phyloP scores from a whole-genome alignment of 2,797 vertebrate genomes.

The Poeciliopsis paucimaculata region DNA sequence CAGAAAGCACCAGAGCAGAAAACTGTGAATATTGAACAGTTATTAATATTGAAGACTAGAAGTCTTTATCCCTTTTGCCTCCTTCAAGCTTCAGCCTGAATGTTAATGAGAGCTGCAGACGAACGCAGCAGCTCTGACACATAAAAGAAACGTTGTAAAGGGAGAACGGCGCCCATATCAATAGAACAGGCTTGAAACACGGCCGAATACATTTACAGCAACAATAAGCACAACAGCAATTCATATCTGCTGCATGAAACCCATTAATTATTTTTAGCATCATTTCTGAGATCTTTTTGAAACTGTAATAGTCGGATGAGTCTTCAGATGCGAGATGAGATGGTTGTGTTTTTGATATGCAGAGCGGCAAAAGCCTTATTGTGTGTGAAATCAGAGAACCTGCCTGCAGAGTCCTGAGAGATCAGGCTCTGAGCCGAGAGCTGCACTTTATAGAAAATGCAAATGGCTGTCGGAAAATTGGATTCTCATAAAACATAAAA shows the following conservation, averaged over 20 bases:
- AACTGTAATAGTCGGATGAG: slow-evolving; percentile 75
- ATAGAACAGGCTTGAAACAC: slow-evolving; percentile 94
- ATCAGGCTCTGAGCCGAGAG: slow-evolving; percentile 58
- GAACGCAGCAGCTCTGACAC: slow-evolving; percentile 86
- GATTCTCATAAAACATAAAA: slow-evolving; percentile 82
- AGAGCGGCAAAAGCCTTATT: slow-evolving; percentile 64
- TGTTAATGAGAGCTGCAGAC: slow-evolving; percentile 89
- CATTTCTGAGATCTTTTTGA: slow-evolving; percentile 59
- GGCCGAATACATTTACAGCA: slow-evolving; percentile 78
- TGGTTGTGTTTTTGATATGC: slow-evolving; percentile 86
- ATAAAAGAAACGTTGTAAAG: slow-evolving; percentile 94
- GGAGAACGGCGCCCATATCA: slow-evolving; percentile 90
- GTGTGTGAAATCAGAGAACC: slow-evolving; percentile 67
- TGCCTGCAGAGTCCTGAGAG: slow-evolving; percentile 53
- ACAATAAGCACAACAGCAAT: slow-evolving; percentile 79
- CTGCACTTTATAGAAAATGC: slow-evolving; percentile 91
- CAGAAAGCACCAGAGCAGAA: neutral
- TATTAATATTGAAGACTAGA: too few relatives aligned
- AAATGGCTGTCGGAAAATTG: slow-evolving; percentile 88
- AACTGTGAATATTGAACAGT: too few relatives aligned
- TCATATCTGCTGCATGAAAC: slow-evolving; percentile 60
- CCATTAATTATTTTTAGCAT: slow-evolving; percentile 61
- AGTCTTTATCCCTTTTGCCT: neutral
- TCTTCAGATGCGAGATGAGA: slow-evolving; percentile 89
- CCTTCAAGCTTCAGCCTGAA: slow-evolving; percentile 87